Percentiles rank a stretch among this genome's conserved stretches.
These are phyloP conservation scores for Sardinella longiceps DNA, from an alignment of 2,797 vertebrate species.

Conservation along the genomic window DNA sequence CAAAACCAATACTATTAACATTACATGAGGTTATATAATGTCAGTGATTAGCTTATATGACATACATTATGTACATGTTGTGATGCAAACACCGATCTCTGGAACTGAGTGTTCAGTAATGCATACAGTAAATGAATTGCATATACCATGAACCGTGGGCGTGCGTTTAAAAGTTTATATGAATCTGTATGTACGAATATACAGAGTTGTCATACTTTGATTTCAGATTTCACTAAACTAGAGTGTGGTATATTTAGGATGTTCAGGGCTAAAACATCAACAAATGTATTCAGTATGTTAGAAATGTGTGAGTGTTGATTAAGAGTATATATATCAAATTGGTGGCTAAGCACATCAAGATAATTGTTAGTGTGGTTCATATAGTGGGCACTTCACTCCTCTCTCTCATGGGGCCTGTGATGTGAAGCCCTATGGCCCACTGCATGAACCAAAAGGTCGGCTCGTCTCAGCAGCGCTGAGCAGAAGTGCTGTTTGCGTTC, in stretches of 20 bases:
- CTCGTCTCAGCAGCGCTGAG: not conserved
- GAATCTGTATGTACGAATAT: not conserved
- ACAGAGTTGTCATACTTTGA: not conserved
- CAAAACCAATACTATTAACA: not conserved
- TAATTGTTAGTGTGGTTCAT: not conserved
- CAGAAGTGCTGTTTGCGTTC: not conserved
- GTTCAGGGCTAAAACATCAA: too few relatives aligned
- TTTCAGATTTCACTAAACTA: too few relatives aligned
- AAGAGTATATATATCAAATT: not conserved
- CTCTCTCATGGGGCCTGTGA: not conserved
- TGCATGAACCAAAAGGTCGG: not conserved
- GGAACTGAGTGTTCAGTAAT: not conserved
- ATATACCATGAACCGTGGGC: not conserved
- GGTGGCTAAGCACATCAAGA: not conserved
- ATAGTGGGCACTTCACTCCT: not conserved
- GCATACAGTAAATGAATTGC: not conserved
- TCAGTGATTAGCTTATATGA: not conserved
- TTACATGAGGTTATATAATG: not conserved
- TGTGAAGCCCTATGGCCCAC: not conserved
- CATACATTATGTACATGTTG: not conserved
- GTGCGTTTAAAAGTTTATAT: not conserved
- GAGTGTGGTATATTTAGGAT: too few relatives aligned
- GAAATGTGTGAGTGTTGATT: not conserved
- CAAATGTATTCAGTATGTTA: too few relatives aligned
- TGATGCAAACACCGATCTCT: not conserved